A percentile compares a stretch with the other conserved stretches of the same genome.
phyloP scores from a whole-genome alignment of 2,113 vertebrate species.

The Sinosuthora webbiana region DNA sequence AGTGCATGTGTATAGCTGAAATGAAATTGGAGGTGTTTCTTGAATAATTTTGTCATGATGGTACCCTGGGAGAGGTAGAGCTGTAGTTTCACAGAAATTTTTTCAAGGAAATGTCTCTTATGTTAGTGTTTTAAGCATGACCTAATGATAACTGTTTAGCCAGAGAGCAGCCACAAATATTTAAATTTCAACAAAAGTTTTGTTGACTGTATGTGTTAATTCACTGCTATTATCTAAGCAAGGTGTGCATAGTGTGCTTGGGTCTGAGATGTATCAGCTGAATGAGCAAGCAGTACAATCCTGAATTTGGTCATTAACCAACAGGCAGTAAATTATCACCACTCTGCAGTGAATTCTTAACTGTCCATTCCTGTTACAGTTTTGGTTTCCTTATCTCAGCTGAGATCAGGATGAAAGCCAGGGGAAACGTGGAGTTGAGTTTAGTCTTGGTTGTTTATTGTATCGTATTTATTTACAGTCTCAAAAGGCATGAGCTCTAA shows the following conservation, averaged over 20 bases:
- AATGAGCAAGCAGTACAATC: not conserved
- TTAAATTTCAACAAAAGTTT: not conserved
- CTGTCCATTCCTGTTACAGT: not conserved
- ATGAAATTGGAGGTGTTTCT: not conserved
- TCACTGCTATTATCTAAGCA: not conserved
- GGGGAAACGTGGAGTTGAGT: no score
- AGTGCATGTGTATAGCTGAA: not conserved
- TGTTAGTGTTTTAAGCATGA: not conserved
- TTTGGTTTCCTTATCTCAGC: no score
- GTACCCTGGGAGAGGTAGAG: not conserved
- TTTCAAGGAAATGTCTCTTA: not conserved
- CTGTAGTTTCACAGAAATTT: not conserved
- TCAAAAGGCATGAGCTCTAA: no score
- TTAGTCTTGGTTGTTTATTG: no score
- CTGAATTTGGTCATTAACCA: not conserved
- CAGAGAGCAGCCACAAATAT: not conserved
- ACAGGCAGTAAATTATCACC: not conserved
- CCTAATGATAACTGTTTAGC: not conserved
- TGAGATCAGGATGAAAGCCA: no score
- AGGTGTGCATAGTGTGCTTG: not conserved
- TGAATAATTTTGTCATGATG: not conserved
- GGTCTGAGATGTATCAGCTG: not conserved
- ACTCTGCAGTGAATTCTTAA: not conserved
- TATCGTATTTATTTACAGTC: no score
- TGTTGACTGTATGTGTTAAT: not conserved